Evolutionary conservation across 2,113 vertebrate genomes (phyloP).

Genomic region (Tautogolabrus adspersus): DNA sequence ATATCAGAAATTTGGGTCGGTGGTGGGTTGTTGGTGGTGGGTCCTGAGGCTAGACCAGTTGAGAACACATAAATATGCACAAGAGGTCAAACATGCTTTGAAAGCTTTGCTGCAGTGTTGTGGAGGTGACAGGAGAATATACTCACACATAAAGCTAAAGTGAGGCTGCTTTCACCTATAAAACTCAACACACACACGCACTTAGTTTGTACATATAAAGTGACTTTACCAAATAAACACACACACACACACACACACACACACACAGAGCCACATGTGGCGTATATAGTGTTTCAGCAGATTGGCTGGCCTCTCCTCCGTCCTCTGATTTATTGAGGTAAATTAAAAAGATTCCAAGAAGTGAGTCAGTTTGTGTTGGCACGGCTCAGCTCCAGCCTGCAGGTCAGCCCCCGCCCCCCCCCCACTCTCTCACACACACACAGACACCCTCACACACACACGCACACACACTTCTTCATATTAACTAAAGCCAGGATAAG

Average conservation of each 20-base stretch:
- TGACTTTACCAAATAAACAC: conserved; percentile 18
- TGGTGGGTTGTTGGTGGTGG: too few species aligned
- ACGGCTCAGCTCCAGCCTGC: conserved; percentile 34
- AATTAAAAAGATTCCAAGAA: conserved; percentile 70
- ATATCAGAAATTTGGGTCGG: too few species aligned
- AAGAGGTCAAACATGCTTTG: conserved; percentile 18
- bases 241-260: conserved; percentile 11
- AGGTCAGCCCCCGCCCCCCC: conserved; percentile 17
- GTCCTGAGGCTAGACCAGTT: too few species aligned
- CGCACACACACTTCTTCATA: conserved; percentile 28
- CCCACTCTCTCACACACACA: not conserved
- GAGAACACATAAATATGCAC: not conserved
- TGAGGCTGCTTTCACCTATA: not conserved
- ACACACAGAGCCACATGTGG: not conserved
- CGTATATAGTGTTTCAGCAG: conserved; percentile 51
- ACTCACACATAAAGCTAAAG: conserved; percentile 24
- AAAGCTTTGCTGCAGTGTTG: conserved; percentile 19
- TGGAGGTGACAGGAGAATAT: not conserved
- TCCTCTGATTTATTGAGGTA: conserved; percentile 67
- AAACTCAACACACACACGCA: not conserved
- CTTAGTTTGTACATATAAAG: not conserved
- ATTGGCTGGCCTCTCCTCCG: conserved; percentile 32
- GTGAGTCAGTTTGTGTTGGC: conserved; percentile 71
- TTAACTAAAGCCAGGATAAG: conserved; percentile 23
- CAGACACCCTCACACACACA: conserved; percentile 3